Base-by-base conservation (phyloP, 2,888 invertebrate species). In the Andrena marginata region DNA sequence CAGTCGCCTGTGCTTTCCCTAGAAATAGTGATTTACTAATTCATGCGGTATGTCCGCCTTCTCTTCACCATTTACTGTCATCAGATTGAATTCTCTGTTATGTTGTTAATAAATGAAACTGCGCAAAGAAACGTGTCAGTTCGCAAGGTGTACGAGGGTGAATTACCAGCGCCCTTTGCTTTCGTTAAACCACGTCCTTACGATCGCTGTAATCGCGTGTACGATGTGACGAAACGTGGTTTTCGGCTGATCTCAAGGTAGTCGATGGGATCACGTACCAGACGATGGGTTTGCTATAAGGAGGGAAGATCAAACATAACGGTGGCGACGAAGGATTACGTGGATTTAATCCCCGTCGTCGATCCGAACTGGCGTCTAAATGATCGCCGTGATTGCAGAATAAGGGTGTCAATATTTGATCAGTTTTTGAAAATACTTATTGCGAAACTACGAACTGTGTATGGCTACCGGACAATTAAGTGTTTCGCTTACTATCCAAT, bases 171-270 rank as follows among this genome's bases (percentile, higher is more conserved):
- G 79, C 85, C 85, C 84, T 78, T 82, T 80, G 80, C 73, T 84
- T 80, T 76, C 75, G 89, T 83, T 85, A 76, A 85, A 79, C 85
- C 80, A 72, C 64, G 85, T 77, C 77, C 77, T 81, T 88, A 80
- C 75, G 81, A 80, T 77, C 78, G 72, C 49, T 80, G 85, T 87
- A 87, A 87, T 87, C 88, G 85, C 82, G 85, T 81, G 80, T 82
- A 78, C 79, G 77, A 85, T 89, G 86, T 48, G 76, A 77, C 82
- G 79, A 76, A 83, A 89, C 87, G 87, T 87, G 89, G 89, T 81
- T 86, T 87, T 79, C 80, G 80, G 73, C 81, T 89, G 88, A 89
- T 89, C 89, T 88, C 86, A 88, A 88, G 83, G 82, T 83, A 77
- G 81, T 67, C 77, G 72, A 77, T 79, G 71, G 82, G 81, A 88